A percentile compares a stretch with the other conserved stretches of the same genome.
Evolutionary conservation across 2,797 vertebrate genomes (phyloP).

Genomic region (Uromys caudimaculatus): DNA sequence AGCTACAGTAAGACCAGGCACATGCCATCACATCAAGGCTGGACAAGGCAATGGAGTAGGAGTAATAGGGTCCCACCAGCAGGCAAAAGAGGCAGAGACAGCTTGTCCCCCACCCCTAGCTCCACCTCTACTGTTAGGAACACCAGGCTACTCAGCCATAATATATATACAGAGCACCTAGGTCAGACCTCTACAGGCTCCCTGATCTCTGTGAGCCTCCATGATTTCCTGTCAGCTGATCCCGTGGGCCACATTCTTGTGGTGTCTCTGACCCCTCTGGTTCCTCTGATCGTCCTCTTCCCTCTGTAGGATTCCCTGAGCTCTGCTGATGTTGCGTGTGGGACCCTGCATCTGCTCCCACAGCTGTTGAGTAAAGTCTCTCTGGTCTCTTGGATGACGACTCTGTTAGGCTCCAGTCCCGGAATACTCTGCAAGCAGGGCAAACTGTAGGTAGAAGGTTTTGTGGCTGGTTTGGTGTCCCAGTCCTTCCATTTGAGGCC

Average conservation of each 20-base stretch:
- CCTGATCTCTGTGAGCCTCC: not conserved
- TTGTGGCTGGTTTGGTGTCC: not conserved
- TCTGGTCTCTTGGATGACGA: not conserved
- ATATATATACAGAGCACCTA: not conserved
- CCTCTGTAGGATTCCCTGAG: not conserved
- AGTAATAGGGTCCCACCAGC: too few species aligned
- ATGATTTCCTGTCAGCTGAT: not conserved
- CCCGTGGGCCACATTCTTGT: not conserved
- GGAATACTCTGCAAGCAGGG: not conserved
- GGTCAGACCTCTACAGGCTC: not conserved
- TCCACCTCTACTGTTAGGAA: too few species aligned
- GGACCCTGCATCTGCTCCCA: not conserved
- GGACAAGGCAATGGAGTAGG: not conserved
- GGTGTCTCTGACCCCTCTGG: not conserved
- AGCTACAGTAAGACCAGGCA: not conserved
- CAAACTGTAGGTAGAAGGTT: not conserved
- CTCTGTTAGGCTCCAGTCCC: too few species aligned
- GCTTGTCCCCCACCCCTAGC: too few species aligned
- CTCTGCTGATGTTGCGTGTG: not conserved
- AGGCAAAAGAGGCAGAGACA: too few species aligned
- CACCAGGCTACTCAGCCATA: not conserved
- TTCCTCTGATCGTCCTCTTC: not conserved
- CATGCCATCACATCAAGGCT: not conserved
- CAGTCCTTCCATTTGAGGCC: not conserved
- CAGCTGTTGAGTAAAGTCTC: not conserved